Percentiles rank a stretch among this genome's conserved stretches.
Conservation (phyloP, 2,113 vertebrate genomes). For the Myrmophylax atrothorax region DNA sequence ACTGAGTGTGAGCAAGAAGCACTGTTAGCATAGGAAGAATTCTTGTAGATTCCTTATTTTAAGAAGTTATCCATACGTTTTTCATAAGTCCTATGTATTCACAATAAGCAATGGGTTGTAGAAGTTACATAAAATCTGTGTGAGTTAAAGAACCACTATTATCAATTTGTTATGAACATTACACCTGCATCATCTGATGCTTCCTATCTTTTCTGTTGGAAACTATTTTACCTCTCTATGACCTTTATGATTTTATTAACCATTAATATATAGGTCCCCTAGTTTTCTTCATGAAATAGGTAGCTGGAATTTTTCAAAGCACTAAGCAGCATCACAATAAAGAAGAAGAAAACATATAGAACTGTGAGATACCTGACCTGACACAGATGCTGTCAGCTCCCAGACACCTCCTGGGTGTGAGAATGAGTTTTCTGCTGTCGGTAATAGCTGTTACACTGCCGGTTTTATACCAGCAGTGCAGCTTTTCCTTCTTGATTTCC, state of each 20-base stretch:
- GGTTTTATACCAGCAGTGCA: neutral
- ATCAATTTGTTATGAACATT: neutral
- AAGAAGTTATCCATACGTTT: neutral
- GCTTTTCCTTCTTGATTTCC: neutral
- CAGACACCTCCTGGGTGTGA: neutral
- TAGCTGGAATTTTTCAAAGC: neutral
- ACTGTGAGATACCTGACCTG: neutral
- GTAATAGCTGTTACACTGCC: slow-evolving; percentile 3
- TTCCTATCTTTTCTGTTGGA: neutral
- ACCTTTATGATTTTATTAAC: neutral
- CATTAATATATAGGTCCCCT: neutral
- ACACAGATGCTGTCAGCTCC: neutral
- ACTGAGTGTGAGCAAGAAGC: neutral
- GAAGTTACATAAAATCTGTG: neutral
- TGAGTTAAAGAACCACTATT: neutral
- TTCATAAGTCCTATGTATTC: neutral
- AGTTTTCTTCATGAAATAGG: neutral
- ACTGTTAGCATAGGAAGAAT: neutral
- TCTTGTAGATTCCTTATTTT: neutral
- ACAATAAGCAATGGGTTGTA: neutral
- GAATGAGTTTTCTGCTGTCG: neutral
- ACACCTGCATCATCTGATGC: neutral
- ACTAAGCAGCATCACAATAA: neutral
- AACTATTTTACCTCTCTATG: neutral
- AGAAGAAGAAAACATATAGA: neutral